These are phyloP conservation scores for Myotis brandtii DNA, from an alignment of 2,113 vertebrate species.

Conservation along the genomic window DNA sequence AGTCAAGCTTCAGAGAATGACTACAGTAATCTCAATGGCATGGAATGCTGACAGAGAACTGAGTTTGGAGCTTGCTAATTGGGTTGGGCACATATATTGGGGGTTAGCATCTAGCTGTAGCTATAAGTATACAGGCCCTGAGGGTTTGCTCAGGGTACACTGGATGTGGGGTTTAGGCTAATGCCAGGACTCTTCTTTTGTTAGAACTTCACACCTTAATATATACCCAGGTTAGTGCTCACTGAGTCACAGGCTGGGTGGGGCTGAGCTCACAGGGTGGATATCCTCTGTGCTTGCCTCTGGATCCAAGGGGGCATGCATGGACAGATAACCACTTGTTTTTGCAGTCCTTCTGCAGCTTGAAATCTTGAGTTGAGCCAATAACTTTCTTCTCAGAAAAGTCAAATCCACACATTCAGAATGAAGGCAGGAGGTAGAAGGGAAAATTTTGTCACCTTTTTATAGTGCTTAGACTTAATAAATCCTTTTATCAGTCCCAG, in stretches of 20 bases:
- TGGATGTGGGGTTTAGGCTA: background rate
- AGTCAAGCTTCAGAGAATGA: background rate
- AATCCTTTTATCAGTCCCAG: background rate
- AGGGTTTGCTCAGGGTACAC: background rate
- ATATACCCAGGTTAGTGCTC: background rate
- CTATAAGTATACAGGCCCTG: background rate
- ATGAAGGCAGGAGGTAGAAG: background rate
- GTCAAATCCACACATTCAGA: background rate
- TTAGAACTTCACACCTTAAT: background rate
- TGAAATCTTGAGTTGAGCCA: constrained; percentile 6
- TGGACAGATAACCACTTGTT: background rate
- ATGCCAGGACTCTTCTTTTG: background rate
- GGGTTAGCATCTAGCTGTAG: background rate
- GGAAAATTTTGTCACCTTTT: background rate
- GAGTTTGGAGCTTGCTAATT: background rate
- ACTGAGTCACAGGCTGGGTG: background rate
- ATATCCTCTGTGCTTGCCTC: background rate
- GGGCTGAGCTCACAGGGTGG: background rate
- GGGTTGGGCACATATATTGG: background rate
- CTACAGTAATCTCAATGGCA: background rate
- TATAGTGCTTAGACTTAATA: background rate
- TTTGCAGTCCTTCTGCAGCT: background rate
- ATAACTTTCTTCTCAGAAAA: background rate
- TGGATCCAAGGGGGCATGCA: background rate
- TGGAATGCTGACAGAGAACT: background rate